These are phyloP conservation scores for Ericerus pela DNA, from an alignment of 1,140 invertebrate species.

Conservation along the genomic window DNA sequence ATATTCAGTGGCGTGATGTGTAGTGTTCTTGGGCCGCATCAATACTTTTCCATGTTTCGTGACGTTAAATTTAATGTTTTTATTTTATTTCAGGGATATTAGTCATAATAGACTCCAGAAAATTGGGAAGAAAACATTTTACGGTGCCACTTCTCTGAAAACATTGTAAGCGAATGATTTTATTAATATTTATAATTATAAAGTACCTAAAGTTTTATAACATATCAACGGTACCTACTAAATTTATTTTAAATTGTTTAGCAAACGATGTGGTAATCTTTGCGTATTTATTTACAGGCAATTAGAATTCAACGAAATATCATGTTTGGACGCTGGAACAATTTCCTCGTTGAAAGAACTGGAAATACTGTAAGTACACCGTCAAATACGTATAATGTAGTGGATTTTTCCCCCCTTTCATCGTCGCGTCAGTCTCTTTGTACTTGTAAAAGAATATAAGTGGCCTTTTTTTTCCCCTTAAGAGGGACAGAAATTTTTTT, in stretches of 20 bases:
- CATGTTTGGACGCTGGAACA: slow-evolving; percentile 78
- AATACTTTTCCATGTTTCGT: no score
- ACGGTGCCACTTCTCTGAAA: slow-evolving; percentile 62
- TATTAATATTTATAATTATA: background rate
- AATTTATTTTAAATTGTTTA: slow-evolving; percentile 13
- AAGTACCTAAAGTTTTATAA: slow-evolving; percentile 1
- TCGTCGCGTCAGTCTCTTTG: no score
- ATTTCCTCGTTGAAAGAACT: slow-evolving; percentile 66
- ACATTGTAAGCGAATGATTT: slow-evolving; percentile 48
- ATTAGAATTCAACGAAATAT: slow-evolving; percentile 85
- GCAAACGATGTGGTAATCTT: background rate
- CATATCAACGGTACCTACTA: background rate
- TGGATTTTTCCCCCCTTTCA: no score
- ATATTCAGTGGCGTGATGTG: no score
- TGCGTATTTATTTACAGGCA: slow-evolving; percentile 44
- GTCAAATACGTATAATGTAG: no score
- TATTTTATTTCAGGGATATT: slow-evolving; percentile 58
- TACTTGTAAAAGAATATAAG: background rate
- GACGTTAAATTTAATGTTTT: no score
- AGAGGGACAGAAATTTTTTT: background rate
- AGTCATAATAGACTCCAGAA: slow-evolving; percentile 82
- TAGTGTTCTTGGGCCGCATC: no score
- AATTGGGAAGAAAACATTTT: slow-evolving; percentile 71
- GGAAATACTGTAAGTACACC: slow-evolving; percentile 79
- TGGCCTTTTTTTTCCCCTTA: background rate